Evolutionary conservation across 2,113 vertebrate species (phyloP).

Genomic region (Thymallus thymallus): DNA sequence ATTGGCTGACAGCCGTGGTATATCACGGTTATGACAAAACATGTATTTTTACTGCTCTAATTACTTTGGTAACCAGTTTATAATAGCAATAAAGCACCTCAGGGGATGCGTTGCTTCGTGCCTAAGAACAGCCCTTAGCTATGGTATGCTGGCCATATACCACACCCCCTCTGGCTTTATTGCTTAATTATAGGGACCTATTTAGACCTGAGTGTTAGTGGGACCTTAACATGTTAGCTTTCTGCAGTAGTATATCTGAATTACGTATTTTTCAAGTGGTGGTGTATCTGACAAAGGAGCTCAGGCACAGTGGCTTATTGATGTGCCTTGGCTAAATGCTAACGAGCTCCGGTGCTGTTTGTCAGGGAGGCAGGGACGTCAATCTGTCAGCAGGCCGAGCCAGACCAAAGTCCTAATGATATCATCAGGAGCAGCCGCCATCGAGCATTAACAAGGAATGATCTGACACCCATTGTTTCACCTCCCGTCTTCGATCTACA

Average conservation of each 20-base stretch:
- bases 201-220: not conserved
- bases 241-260: too few species aligned
- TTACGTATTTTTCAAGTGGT: not conserved
- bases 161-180: too few species aligned
- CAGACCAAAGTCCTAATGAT: slow-evolving; percentile 69
- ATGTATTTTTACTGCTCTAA: too few species aligned
- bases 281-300: too few species aligned
- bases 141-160: too few species aligned
- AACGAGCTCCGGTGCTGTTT: slow-evolving; percentile 65
- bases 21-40: too few species aligned
- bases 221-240: not conserved
- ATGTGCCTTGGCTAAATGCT: slow-evolving; percentile 62
- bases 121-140: too few species aligned
- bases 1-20: too few species aligned
- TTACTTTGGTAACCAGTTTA: too few species aligned
- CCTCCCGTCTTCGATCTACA: slow-evolving; percentile 21
- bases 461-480: slow-evolving; percentile 57
- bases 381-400: slow-evolving; percentile 69
- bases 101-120: too few species aligned
- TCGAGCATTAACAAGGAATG: slow-evolving; percentile 63
- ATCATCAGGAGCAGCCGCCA: slow-evolving; percentile 47
- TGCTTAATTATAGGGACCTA: not conserved
- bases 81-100: too few species aligned
- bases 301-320: slow-evolving; percentile 18
- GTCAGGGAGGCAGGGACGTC: slow-evolving; percentile 58